Conservation (phyloP, 2,113 vertebrate genomes). For the Pteruthius melanotis region DNA sequence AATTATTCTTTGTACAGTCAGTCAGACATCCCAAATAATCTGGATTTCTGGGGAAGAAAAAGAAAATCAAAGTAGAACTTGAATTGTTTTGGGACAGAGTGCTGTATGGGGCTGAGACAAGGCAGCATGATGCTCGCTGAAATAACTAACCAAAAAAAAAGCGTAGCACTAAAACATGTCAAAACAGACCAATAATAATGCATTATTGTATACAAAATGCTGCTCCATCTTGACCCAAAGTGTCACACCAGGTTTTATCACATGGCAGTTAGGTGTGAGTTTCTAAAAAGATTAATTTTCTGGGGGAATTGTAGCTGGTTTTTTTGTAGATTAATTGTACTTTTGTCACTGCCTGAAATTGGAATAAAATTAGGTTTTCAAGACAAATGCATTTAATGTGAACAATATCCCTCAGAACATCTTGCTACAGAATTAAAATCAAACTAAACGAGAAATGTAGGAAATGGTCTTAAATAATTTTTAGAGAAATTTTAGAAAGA, state of each 20-base stretch:
- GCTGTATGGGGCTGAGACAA: not conserved
- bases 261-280: fast-evolving
- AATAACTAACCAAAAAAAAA: not conserved
- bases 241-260: not conserved
- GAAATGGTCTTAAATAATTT: not conserved
- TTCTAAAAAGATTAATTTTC: not conserved
- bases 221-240: not conserved
- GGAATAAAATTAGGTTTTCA: not conserved
- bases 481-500: not conserved
- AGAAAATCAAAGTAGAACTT: not conserved
- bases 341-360: not conserved
- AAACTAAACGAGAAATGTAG: not conserved
- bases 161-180: not conserved
- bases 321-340: not conserved
- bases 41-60: not conserved
- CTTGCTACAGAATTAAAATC: not conserved
- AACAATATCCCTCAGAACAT: not conserved
- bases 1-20: not conserved
- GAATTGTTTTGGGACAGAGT: not conserved
- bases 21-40: not conserved
- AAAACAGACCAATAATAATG: not conserved
- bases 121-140: not conserved
- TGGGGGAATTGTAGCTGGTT: not conserved
- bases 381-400: not conserved
- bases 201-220: not conserved